A percentile compares a stretch with the other conserved stretches of the same genome.
Evolutionary conservation across 2,888 invertebrate genomes (phyloP).

Genomic region (Dryadula phaetusa): DNA sequence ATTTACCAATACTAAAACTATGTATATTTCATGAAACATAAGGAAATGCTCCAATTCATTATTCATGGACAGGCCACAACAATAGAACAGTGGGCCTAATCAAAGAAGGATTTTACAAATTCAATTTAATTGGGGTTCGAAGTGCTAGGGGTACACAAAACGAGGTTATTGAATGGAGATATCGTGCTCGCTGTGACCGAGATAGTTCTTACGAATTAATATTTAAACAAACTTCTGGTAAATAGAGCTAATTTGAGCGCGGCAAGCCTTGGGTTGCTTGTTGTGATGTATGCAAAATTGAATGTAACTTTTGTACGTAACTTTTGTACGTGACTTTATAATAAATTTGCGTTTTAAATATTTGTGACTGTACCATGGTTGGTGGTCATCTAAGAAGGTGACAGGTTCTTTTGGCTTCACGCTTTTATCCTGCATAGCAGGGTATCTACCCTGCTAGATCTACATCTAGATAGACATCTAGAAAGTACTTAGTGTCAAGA

Average conservation of each 20-base stretch:
- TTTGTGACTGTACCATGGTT: not conserved
- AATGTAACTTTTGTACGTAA: constrained; percentile 9
- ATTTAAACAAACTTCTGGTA: constrained; percentile 12
- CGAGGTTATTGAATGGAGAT: constrained; percentile 32
- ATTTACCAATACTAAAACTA: constrained; percentile 13
- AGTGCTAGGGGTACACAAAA: constrained; percentile 43
- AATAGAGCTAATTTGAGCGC: constrained; percentile 11
- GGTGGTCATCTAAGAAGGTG: too few species aligned
- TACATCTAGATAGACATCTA: too few species aligned
- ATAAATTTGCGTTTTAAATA: not conserved
- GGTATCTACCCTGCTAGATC: too few species aligned
- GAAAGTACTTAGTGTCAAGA: too few species aligned
- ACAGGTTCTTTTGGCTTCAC: too few species aligned
- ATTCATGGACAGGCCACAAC: constrained; percentile 29
- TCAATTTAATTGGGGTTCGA: constrained; percentile 49
- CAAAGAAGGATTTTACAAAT: constrained; percentile 50
- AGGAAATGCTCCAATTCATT: constrained; percentile 31
- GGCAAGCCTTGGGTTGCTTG: not conserved
- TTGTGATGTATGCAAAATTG: constrained; percentile 12
- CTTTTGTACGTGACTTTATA: not conserved
- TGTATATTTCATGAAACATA: constrained; percentile 29
- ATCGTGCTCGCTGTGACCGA: constrained; percentile 29
- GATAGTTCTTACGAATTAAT: constrained; percentile 10
- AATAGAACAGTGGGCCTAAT: constrained; percentile 43
- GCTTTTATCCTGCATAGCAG: too few species aligned